Evolutionary conservation across 2,797 vertebrate species (phyloP).

Genomic region (Manis crassicaudata): DNA sequence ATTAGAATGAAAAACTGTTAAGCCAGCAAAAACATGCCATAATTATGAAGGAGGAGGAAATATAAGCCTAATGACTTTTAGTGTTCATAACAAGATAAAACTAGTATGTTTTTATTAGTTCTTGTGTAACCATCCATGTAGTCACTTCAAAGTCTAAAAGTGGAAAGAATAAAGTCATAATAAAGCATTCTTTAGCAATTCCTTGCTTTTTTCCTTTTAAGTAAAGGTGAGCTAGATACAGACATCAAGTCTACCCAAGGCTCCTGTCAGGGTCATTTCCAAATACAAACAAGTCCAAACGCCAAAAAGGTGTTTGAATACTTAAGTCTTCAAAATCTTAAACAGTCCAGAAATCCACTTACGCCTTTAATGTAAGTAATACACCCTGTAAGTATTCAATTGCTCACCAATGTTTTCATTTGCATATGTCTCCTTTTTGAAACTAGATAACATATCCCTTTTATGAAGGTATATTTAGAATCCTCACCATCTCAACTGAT

Average conservation of each 20-base stretch:
- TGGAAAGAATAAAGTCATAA: slow-evolving; percentile 27
- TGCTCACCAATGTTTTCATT: slow-evolving; percentile 27
- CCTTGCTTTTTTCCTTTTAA: not conserved
- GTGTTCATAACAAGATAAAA: slow-evolving; percentile 55
- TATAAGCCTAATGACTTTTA: slow-evolving; percentile 58
- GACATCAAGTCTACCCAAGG: not conserved
- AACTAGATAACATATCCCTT: not conserved
- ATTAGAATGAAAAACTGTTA: slow-evolving; percentile 66
- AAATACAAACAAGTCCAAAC: slow-evolving; percentile 20
- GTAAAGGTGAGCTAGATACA: not conserved
- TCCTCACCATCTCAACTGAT: not conserved
- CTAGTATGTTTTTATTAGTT: slow-evolving; percentile 47
- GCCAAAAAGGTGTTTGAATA: slow-evolving; percentile 8
- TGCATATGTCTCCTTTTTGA: not conserved
- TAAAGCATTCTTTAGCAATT: not conserved
- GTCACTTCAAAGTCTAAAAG: slow-evolving; percentile 45
- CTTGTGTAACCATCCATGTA: not conserved
- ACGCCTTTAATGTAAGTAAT: not conserved
- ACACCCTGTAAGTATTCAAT: not conserved
- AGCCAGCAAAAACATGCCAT: slow-evolving; percentile 55
- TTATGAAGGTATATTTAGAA: slow-evolving; percentile 15
- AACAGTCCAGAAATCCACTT: slow-evolving; percentile 9
- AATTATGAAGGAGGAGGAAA: not conserved
- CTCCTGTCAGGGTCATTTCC: not conserved
- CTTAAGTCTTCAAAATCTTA: not conserved